Conservation (phyloP, 2,888 invertebrate genomes). For the Ethmia dodecea region DNA sequence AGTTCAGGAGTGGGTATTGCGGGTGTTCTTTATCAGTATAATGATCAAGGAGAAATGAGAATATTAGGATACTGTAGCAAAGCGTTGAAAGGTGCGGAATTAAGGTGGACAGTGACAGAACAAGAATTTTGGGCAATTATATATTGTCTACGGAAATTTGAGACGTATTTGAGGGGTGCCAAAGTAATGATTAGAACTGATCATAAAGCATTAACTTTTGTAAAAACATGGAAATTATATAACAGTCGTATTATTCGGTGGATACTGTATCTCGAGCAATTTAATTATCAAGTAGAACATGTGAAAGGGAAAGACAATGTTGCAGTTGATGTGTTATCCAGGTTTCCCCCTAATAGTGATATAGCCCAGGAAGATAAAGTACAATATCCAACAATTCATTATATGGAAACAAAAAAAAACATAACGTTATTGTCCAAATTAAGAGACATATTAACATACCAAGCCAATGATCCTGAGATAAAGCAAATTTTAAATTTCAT, state of each 20-base stretch:
- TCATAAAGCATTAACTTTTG: constrained; percentile 21
- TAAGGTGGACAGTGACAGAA: constrained; percentile 24
- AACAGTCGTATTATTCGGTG: constrained; percentile 20
- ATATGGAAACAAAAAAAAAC: constrained; percentile 7
- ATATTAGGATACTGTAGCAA: constrained; percentile 21
- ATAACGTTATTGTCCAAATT: background rate
- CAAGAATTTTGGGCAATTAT: constrained; percentile 25
- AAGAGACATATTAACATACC: constrained; percentile 3
- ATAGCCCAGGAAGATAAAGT: constrained; percentile 13
- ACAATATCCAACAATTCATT: constrained; percentile 9
- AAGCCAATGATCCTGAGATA: constrained; percentile 9
- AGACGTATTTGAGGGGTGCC: constrained; percentile 23
- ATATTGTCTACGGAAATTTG: constrained; percentile 20
- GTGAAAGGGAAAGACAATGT: constrained; percentile 15
- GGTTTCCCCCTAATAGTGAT: constrained; percentile 11
- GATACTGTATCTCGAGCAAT: constrained; percentile 21
- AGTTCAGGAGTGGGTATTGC: constrained; percentile 18
- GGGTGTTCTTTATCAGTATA: constrained; percentile 19
- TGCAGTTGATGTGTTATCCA: constrained; percentile 14
- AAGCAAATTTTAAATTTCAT: constrained; percentile 2
- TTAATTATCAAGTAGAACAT: constrained; percentile 19
- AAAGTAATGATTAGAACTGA: constrained; percentile 21
- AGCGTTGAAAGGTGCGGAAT: constrained; percentile 7
- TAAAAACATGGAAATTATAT: constrained; percentile 21
- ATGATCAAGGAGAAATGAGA: constrained; percentile 9